Conservation (phyloP, 2,797 vertebrate species). For the Phylloscopus collybita region DNA sequence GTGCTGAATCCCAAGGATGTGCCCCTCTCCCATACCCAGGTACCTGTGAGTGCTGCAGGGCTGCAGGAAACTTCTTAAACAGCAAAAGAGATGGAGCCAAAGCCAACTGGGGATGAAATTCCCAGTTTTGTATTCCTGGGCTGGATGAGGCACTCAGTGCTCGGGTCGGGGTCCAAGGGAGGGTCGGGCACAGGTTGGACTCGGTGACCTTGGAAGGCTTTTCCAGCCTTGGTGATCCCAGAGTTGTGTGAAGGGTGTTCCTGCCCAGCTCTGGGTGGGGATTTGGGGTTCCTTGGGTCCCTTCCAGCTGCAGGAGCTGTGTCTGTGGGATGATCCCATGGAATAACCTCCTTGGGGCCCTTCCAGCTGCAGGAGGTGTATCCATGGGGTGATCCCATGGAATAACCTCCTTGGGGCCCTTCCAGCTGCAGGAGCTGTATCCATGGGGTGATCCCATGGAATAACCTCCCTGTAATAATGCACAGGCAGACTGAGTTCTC, state of each 20-base stretch:
- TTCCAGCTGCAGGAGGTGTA: neutral
- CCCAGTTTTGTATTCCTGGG: accelerated
- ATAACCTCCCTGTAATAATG: accelerated
- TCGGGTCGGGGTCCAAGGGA: accelerated
- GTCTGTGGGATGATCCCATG: accelerated
- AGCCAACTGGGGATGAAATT: neutral
- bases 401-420: neutral
- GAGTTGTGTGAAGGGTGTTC: accelerated
- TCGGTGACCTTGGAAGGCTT: neutral
- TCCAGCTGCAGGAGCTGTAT: neutral
- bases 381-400: neutral
- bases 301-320: neutral
- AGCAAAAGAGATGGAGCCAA: neutral
- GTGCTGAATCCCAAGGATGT: neutral
- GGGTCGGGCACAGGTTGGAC: neutral
- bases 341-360: neutral
- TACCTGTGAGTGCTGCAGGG: accelerated
- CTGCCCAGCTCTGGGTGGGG: accelerated
- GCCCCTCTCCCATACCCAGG: accelerated
- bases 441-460: neutral
- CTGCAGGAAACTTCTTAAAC: neutral
- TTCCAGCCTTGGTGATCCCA: neutral
- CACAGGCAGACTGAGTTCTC: accelerated
- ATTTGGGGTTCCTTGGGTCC: neutral
- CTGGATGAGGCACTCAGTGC: neutral